phyloP scores from a whole-genome alignment of 2,888 invertebrate species.

The Andrena trimmerana region DNA sequence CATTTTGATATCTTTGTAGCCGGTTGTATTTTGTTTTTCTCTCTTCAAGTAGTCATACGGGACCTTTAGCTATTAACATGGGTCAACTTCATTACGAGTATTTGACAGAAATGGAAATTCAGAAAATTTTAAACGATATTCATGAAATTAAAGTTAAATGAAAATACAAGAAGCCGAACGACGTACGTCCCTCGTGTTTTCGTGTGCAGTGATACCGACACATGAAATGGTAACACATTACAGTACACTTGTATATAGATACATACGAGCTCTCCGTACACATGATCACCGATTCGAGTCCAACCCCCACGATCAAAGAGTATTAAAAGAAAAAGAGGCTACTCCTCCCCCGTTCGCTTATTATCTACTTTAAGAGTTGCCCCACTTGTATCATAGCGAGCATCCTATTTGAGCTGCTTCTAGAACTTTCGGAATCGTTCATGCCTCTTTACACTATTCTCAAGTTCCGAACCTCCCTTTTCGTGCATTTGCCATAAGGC shows the following conservation, averaged over 20 bases:
- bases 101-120: not conserved
- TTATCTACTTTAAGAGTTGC: constrained; percentile 46
- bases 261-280: constrained; percentile 54
- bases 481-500: constrained; percentile 58
- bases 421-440: constrained; percentile 59
- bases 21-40: no score
- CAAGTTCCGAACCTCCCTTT: constrained; percentile 52
- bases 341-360: constrained; percentile 39
- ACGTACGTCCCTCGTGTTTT: constrained; percentile 19
- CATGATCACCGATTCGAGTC: constrained; percentile 39
- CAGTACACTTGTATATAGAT: constrained; percentile 71
- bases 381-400: constrained; percentile 59
- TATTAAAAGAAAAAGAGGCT: not conserved
- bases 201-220: constrained; percentile 28
- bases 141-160: no score
- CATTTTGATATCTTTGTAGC: no score
- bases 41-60: no score
- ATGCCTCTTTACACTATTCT: constrained; percentile 53
- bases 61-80: no score
- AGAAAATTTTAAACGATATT: not conserved
- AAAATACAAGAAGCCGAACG: not conserved
- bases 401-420: constrained; percentile 57
- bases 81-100: not conserved
- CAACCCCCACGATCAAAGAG: constrained; percentile 5
- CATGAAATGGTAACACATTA: constrained; percentile 41